phyloP scores from a whole-genome alignment of 2,888 invertebrate species.

The Drosophila parthenogenetica region DNA sequence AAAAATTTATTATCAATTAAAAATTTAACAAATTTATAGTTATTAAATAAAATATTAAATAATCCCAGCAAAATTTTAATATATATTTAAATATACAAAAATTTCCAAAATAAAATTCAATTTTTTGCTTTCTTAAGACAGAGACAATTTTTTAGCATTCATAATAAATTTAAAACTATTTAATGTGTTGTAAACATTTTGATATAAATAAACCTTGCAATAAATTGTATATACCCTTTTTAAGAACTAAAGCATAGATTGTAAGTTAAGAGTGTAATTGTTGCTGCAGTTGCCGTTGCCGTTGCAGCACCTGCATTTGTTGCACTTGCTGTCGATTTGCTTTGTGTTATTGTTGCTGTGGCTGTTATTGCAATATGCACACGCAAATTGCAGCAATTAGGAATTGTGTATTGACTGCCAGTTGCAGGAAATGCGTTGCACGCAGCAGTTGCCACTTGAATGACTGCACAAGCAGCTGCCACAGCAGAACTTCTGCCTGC shows the following conservation, averaged over 20 bases:
- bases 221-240: conserved; percentile 14
- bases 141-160: too few relatives aligned
- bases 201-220: too few relatives aligned
- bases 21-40: too few relatives aligned
- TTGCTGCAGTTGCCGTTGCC: conserved; percentile 18
- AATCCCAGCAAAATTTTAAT: too few relatives aligned
- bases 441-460: conserved; percentile 57
- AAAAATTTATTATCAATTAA: too few relatives aligned
- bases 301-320: conserved; percentile 48
- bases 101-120: too few relatives aligned
- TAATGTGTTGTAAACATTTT: too few relatives aligned
- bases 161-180: too few relatives aligned
- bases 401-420: conserved; percentile 65
- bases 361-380: conserved; percentile 70
- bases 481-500: conserved; percentile 10
- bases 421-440: conserved; percentile 46
- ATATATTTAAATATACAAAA: too few relatives aligned
- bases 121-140: too few relatives aligned
- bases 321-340: conserved; percentile 55
- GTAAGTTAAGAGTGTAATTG: conserved; percentile 48
- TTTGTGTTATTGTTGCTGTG: conserved; percentile 53
- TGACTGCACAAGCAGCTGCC: conserved; percentile 38
- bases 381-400: conserved; percentile 79
- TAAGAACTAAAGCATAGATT: conserved; percentile 5
- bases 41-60: too few relatives aligned